Conservation (phyloP, 2,888 invertebrate species). For the Xestia rhomboidea region DNA sequence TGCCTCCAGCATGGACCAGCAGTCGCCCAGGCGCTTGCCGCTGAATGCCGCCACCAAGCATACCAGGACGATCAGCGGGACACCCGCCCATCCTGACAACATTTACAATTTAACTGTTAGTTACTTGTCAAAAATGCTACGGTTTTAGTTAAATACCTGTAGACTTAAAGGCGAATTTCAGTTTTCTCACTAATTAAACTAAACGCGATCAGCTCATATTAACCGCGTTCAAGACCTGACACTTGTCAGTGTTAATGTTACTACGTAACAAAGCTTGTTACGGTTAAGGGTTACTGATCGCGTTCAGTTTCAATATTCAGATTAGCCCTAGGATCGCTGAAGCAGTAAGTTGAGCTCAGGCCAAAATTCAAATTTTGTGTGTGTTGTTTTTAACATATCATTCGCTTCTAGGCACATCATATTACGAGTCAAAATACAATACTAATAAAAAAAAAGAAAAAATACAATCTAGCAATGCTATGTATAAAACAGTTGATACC, state of each 20-base stretch:
- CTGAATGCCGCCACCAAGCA: slow-evolving; percentile 92
- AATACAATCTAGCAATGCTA: neutral
- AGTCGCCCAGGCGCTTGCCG: slow-evolving; percentile 92
- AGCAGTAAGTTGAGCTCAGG: neutral
- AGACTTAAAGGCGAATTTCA: neutral
- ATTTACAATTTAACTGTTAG: slow-evolving; percentile 4
- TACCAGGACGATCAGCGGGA: slow-evolving; percentile 91
- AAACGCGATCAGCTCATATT: neutral
- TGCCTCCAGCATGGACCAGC: slow-evolving; percentile 93
- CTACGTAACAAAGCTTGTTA: neutral
- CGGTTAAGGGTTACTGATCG: neutral
- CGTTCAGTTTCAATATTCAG: neutral
- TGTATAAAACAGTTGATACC: neutral
- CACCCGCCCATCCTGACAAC: slow-evolving; percentile 92
- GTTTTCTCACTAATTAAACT: neutral
- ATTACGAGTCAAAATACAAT: neutral
- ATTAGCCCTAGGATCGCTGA: neutral
- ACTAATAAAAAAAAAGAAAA: neutral
- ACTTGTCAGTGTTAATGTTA: neutral
- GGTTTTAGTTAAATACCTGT: neutral
- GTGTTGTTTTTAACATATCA: slow-evolving; percentile 1
- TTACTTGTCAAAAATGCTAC: neutral
- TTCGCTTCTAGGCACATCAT: neutral
- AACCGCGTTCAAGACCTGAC: neutral
- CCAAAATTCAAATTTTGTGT: neutral